Percentiles rank a stretch among this genome's conserved stretches.
These are phyloP conservation scores for Drymonia ruficornis DNA, from an alignment of 2,888 invertebrate species.

Conservation along the genomic window DNA sequence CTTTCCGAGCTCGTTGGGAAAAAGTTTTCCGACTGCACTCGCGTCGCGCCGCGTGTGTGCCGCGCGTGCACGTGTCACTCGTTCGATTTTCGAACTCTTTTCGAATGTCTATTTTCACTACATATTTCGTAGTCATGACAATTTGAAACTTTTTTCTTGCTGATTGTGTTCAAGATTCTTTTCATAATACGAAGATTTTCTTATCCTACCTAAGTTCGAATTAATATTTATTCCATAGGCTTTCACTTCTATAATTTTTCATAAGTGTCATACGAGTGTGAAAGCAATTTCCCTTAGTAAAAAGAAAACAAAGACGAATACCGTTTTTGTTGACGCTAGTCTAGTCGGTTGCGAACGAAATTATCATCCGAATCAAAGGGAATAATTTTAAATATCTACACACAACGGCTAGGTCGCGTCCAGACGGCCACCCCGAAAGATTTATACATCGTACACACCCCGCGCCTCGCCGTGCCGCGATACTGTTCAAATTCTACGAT, in stretches of 20 bases:
- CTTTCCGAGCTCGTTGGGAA: constrained; percentile 67
- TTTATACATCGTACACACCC: constrained; percentile 65
- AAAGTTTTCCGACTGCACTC: constrained; percentile 70
- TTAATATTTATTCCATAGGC: too few relatives aligned
- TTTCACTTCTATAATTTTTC: too few relatives aligned
- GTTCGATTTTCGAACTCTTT: constrained; percentile 40
- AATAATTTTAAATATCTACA: constrained; percentile 83
- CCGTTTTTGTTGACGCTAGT: constrained; percentile 66
- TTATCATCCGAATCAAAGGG: constrained; percentile 84
- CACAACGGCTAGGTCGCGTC: constrained; percentile 66
- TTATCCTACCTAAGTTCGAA: too few relatives aligned
- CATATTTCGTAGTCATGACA: not conserved
- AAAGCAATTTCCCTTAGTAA: not conserved
- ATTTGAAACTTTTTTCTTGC: not conserved
- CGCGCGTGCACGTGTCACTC: constrained; percentile 27
- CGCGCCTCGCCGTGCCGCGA: constrained; percentile 55
- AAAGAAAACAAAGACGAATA: constrained; percentile 7
- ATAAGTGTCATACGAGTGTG: too few relatives aligned
- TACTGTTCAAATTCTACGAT: constrained; percentile 71
- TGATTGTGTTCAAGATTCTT: too few relatives aligned
- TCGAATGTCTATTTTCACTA: constrained; percentile 19
- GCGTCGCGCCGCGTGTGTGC: constrained; percentile 38
- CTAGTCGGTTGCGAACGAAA: constrained; percentile 67
- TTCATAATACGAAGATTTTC: too few relatives aligned
- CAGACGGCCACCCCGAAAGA: constrained; percentile 77